Evolutionary conservation across 2,113 vertebrate species (phyloP).

Genomic region (Ornithorhynchus anatinus): DNA sequence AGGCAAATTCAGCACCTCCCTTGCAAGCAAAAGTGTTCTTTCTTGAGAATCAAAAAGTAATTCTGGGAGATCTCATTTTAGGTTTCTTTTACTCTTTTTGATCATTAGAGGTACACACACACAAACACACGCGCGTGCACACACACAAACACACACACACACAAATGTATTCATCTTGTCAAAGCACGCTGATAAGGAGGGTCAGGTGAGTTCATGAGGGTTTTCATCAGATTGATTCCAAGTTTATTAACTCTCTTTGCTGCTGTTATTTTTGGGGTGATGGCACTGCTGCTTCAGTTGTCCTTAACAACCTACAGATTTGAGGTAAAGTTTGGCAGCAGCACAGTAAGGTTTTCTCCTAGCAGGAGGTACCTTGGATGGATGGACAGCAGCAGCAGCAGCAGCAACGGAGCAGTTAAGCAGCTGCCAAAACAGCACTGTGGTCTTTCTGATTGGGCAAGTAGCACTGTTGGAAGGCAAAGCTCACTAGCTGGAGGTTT

Average conservation of each 20-base stretch:
- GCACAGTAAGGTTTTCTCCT: not conserved
- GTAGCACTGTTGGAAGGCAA: not conserved
- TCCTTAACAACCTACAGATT: not conserved
- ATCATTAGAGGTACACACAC: not conserved
- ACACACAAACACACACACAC: too few relatives aligned
- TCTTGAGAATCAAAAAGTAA: too few relatives aligned
- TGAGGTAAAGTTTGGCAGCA: constrained; percentile 42
- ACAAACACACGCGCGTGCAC: too few relatives aligned
- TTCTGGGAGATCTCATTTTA: not conserved
- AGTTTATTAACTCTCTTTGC: too few relatives aligned
- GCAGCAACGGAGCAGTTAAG: not conserved
- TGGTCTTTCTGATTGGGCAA: not conserved
- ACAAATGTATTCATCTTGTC: not conserved
- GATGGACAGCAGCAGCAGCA: not conserved
- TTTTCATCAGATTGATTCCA: not conserved
- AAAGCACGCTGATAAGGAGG: not conserved
- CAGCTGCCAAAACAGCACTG: not conserved
- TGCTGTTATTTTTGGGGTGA: not conserved
- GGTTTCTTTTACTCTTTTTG: not conserved
- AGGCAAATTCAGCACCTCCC: too few relatives aligned
- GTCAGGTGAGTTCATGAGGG: not conserved
- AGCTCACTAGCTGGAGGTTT: not conserved
- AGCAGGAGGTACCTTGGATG: not conserved
- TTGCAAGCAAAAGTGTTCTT: too few relatives aligned
- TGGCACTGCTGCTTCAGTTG: not conserved